Evolutionary conservation across 2,888 invertebrate genomes (phyloP).

Genomic region (Colletes collaris): DNA sequence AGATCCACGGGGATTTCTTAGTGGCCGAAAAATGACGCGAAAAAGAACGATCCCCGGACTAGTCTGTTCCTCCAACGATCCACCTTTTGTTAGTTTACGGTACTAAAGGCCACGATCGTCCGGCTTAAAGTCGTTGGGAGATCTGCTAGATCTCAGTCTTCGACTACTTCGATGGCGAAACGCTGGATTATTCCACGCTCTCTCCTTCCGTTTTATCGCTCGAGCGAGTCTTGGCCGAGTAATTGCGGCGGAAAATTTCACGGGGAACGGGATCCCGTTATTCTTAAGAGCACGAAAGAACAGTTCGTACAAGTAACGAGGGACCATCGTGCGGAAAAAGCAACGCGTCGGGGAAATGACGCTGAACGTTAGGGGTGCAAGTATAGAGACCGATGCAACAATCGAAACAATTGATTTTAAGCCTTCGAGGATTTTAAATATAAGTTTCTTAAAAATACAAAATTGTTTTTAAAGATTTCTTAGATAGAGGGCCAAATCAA

Average conservation of each 20-base stretch:
- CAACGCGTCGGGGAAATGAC: no score
- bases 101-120: not conserved
- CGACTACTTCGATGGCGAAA: not conserved
- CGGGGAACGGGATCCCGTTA: not conserved
- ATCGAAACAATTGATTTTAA: no score
- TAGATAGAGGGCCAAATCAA: no score
- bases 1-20: not conserved
- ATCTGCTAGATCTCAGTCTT: not conserved
- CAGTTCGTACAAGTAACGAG: not conserved
- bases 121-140: not conserved
- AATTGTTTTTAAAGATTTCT: no score
- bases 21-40: conserved; percentile 13
- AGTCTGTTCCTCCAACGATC: not conserved
- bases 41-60: not conserved
- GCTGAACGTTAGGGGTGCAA: no score
- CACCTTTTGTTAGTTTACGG: not conserved
- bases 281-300: not conserved
- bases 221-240: not conserved
- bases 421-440: no score
- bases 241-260: not conserved
- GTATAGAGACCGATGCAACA: no score
- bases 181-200: not conserved
- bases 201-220: not conserved
- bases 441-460: no score
- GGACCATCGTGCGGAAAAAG: no score